These are phyloP conservation scores for Enteromius mattozi DNA, from an alignment of 2,797 vertebrate species.

Conservation along the genomic window DNA sequence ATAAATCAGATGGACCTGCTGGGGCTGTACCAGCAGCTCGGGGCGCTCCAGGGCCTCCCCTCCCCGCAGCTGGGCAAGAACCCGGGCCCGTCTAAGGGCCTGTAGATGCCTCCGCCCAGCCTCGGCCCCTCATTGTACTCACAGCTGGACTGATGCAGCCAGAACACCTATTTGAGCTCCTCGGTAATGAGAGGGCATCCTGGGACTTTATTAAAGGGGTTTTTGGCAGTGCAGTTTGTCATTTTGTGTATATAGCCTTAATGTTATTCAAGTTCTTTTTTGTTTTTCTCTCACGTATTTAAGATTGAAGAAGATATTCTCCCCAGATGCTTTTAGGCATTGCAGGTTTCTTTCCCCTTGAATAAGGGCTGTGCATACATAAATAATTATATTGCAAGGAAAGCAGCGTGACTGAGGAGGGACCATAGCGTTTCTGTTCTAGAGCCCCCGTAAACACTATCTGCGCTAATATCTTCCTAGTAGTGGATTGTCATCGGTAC, in stretches of 20 bases:
- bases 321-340: conserved; percentile 77
- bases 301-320: conserved; percentile 63
- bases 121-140: conserved; percentile 30
- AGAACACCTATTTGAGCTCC: conserved; percentile 40
- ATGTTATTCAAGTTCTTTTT: conserved; percentile 81
- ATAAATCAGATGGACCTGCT: conserved; percentile 90
- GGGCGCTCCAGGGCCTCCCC: conserved; percentile 84
- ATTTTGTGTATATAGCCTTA: conserved; percentile 90
- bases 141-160: conserved; percentile 54
- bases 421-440: conserved; percentile 75
- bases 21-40: conserved; percentile 92
- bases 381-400: conserved; percentile 76
- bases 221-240: conserved; percentile 74
- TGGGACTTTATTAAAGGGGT: conserved; percentile 67
- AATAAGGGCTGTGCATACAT: conserved; percentile 78
- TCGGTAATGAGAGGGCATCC: conserved; percentile 47
- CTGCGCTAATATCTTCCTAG: conserved; percentile 63
- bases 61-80: conserved; percentile 86
- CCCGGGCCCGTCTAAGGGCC: conserved; percentile 93
- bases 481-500: conserved; percentile 68
- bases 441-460: conserved; percentile 66
- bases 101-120: conserved; percentile 73
- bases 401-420: conserved; percentile 69
- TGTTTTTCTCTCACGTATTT: conserved; percentile 71
- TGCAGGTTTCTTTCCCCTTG: conserved; percentile 72